Evolutionary conservation across 2,888 invertebrate species (phyloP), one percentile per base, ranked within the genome.

Genomic region (Arctia plantaginis): DNA sequence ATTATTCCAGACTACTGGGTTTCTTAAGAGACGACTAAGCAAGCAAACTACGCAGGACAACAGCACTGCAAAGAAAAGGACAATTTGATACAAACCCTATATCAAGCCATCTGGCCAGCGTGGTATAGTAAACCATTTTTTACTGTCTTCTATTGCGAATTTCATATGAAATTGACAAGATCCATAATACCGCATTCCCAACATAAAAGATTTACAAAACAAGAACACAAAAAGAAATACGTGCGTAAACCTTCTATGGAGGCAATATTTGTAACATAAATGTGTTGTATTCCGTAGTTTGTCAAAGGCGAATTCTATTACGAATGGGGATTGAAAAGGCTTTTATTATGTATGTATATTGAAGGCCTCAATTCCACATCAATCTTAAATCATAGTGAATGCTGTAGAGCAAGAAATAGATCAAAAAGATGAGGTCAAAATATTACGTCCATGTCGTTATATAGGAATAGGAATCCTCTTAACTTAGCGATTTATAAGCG

Each of bases 261-360:
- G 44, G 39, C 65, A 69, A 66, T 69, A 69, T 69, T 69, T 65
- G 73, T 73, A 30, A 39, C 65, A 47, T 59, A n/a, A 47, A 64
- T 72, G 69, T 75, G 51, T 75, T 66, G 44, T 64, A 30, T 67
- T 62, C 20, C 44, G 41, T 69, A 76, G 51, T 72, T 47, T 70
- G 75, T 80, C 85, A 84, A 80, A 84, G 76, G 73, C 55, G 71
- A 84, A 79, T 80, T 71, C 78, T 39, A 83, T 84, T 84, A 76
- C 76, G 55, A 71, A 75, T 77, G 72, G 75, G 64, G 41, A 72
- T 68, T 69, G 67, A 78, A 83, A 76, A 72, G 77, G 71, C 55
- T 73, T 81, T 77, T 75, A 72, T 77, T 77, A 78, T 70, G 68
- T 71, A 73, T 67, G 59, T 69, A 73, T 77, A 71, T 69, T 77